Evolutionary conservation across 2,113 vertebrate genomes (phyloP).

Genomic region (Callochromis pleurospilus): DNA sequence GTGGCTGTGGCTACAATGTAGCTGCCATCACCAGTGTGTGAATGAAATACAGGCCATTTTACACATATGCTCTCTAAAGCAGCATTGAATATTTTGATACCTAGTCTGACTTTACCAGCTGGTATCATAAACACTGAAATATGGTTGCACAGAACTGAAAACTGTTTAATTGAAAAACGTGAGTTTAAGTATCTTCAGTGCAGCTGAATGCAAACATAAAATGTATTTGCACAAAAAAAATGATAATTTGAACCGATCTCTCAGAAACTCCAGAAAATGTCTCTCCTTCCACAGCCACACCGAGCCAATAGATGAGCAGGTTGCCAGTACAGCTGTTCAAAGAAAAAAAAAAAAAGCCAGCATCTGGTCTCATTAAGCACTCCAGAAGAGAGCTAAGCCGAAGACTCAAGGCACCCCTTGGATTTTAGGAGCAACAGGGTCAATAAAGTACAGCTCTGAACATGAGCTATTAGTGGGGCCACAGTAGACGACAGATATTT

Average conservation of each 20-base stretch:
- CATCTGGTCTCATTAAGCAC: neutral
- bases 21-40: neutral
- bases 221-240: neutral
- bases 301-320: neutral
- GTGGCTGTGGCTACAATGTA: neutral
- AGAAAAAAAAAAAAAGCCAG: neutral
- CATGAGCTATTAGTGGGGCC: neutral
- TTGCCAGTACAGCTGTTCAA: neutral
- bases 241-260: rapidly evolving
- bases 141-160: neutral
- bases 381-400: neutral
- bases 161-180: neutral
- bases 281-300: neutral
- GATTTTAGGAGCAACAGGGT: neutral
- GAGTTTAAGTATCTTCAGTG: neutral
- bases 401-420: neutral
- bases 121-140: neutral
- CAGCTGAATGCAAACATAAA: neutral
- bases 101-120: neutral
- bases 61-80: neutral
- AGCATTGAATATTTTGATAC: neutral
- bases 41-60: neutral
- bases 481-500: neutral
- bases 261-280: neutral
- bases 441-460: neutral